Evolutionary conservation across 2,888 invertebrate genomes (phyloP), one percentile per base, ranked within the genome.

Genomic region (Silvanus unidentatus): DNA sequence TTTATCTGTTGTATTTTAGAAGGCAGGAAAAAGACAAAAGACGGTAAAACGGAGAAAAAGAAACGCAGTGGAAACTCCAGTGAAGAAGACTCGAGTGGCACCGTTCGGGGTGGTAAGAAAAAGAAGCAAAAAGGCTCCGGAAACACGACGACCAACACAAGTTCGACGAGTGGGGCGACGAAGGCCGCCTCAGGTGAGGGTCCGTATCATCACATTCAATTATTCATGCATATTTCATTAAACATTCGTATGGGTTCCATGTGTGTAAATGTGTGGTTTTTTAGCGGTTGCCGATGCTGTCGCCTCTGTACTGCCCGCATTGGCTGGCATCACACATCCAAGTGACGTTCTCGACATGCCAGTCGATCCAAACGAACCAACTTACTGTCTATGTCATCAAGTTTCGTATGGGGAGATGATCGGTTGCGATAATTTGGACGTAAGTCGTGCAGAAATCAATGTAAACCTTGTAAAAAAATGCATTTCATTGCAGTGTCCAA

Each of bases 331-430:
- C 66, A 80, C 88, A 1, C 91, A 91, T 73, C 88, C 92, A 0
- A 90, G 94, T 53, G 97, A 90, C 67, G 90, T 90, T 9, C 73
- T 90, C 29, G 90, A 90, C 57, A 90, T 90, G 90, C 90, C 90
- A 0, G 90, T 90, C 0, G 90, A 99, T 77, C 98, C 98, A 0
- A 98, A 98, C 66, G 98, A 99, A 69, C 98, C 98, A 0, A 97
- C 96, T 0, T 99, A 99, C 69, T 99, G 97, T 70, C 76, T 96
- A 30, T 99, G 98, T 66, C 95, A 97, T 72, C 97, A 98, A 80
- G 89, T 90, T 40, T 94, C 94, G 2, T 95, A 93, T 62, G 95
- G 95, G 44, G 92, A 95, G 76, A 96, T 96, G 95, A 93, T 96
- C 65, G 92, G 90, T 52, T 96, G 95, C 77, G 95, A 96, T 73